Evolutionary conservation across 2,113 vertebrate species (phyloP).

Genomic region (Chloebia gouldiae): DNA sequence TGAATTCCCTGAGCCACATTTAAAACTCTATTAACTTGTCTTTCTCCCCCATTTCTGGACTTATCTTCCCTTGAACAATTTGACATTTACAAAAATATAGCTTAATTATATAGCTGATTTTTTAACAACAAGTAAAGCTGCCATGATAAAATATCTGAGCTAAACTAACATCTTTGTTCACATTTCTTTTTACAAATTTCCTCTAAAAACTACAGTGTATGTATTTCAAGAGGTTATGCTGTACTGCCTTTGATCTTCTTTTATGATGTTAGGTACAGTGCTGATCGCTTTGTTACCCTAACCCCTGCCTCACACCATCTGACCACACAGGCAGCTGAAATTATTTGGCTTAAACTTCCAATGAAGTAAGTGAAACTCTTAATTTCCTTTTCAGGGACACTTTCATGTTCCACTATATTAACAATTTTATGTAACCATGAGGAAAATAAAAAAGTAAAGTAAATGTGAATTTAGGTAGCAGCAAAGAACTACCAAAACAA

Average conservation of each 20-base stretch:
- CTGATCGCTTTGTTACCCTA: neutral
- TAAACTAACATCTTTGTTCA: neutral
- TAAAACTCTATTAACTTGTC: neutral
- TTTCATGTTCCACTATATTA: neutral
- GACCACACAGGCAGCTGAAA: neutral
- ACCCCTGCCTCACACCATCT: fast-evolving
- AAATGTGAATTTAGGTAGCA: neutral
- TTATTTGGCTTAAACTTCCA: neutral
- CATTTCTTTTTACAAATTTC: neutral
- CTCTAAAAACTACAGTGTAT: neutral
- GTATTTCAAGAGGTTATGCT: neutral
- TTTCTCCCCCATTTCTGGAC: neutral
- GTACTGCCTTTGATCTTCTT: neutral
- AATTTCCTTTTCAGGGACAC: neutral
- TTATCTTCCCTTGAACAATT: neutral
- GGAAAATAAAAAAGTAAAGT: neutral
- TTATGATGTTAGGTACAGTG: neutral
- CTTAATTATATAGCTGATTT: neutral
- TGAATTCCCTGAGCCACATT: neutral
- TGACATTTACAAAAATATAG: neutral
- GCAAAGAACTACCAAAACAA: neutral
- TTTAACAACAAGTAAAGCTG: neutral
- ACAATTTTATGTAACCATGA: neutral
- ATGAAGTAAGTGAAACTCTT: neutral
- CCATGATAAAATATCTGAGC: neutral